These are phyloP conservation scores for Chironomus tepperi DNA, from an alignment of 1,140 invertebrate species.

Conservation along the genomic window DNA sequence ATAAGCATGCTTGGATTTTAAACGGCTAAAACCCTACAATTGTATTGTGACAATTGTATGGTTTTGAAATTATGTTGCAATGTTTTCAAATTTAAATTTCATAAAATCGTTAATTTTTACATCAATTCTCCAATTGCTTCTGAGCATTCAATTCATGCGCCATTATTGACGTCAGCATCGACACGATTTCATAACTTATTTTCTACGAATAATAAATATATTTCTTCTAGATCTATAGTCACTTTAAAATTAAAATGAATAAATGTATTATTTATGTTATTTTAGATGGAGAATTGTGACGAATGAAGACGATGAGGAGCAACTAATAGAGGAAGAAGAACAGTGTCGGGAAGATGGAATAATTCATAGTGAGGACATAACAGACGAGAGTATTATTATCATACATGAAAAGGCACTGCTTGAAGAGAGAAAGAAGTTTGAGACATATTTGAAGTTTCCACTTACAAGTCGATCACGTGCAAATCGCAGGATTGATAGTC, in stretches of 20 bases:
- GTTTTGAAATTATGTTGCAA: no score
- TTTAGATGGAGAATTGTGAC: conserved; percentile 26
- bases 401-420: conserved; percentile 65
- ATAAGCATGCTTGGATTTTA: no score
- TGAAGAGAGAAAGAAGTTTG: conserved; percentile 72
- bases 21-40: no score
- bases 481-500: conserved; percentile 54
- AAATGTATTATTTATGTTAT: conserved; percentile 24
- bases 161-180: no score
- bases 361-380: conserved; percentile 45
- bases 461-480: conserved; percentile 48
- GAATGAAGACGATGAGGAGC: not conserved
- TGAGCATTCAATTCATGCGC: no score
- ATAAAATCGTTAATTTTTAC: no score
- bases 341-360: not conserved
- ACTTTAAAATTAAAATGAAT: not conserved
- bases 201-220: no score
- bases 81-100: no score
- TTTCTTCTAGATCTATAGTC: no score
- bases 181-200: no score
- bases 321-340: not conserved
- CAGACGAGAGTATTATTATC: conserved; percentile 55
- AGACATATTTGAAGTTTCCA: conserved; percentile 59
- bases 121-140: no score
- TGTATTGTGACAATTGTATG: no score